These are phyloP conservation scores for Prochilodus magdalenae DNA, from an alignment of 2,113 vertebrate species.

Conservation along the genomic window DNA sequence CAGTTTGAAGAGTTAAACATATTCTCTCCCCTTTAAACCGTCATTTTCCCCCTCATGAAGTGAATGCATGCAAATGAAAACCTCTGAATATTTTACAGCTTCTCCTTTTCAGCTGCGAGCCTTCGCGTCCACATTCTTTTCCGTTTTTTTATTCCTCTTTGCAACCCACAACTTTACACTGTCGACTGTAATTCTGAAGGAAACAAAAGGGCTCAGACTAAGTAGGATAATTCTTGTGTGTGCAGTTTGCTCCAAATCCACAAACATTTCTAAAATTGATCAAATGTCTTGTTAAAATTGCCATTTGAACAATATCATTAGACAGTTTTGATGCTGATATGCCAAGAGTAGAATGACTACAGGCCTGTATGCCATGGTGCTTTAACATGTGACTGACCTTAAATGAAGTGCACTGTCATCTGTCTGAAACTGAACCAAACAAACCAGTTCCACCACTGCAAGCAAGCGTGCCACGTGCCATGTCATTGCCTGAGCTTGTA, in stretches of 20 bases:
- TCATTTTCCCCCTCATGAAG: background rate
- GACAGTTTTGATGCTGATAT: background rate
- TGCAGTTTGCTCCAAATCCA: conserved; percentile 1
- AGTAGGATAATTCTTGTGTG: too few relatives aligned
- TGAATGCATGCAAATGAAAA: conserved; percentile 36
- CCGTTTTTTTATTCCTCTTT: conserved; percentile 12
- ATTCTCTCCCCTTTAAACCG: background rate
- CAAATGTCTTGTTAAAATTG: background rate
- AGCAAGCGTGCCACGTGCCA: background rate
- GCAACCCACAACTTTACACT: background rate
- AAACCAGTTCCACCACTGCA: conserved; percentile 1
- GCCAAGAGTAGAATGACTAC: background rate
- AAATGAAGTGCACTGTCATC: background rate
- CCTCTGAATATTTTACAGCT: conserved; percentile 10
- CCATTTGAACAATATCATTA: background rate
- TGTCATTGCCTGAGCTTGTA: background rate
- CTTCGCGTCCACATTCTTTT: background rate
- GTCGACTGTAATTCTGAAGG: background rate
- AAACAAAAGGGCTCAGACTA: too few relatives aligned
- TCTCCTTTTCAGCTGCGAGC: background rate
- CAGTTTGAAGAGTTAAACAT: background rate
- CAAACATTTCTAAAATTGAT: background rate
- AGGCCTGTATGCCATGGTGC: conserved; percentile 16
- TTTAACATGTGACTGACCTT: conserved; percentile 12
- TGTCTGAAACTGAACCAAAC: background rate